phyloP scores from a whole-genome alignment of 2,888 invertebrate genomes.

The Cetonia aurata region DNA sequence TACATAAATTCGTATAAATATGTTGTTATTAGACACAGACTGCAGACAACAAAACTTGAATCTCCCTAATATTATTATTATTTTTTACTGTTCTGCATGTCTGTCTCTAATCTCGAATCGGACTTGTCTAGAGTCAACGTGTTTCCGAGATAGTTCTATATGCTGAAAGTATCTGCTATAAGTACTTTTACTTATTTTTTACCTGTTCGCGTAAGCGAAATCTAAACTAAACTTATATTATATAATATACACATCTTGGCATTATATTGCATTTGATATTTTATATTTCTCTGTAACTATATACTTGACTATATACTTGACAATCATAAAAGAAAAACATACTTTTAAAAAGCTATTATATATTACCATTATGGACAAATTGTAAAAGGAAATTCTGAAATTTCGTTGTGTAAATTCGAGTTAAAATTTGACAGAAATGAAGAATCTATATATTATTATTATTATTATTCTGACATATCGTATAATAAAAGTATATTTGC shows the following conservation, averaged over 20 bases:
- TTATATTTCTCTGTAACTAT: constrained; percentile 49
- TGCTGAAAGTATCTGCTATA: constrained; percentile 34
- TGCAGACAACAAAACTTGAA: constrained; percentile 30
- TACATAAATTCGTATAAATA: constrained; percentile 6
- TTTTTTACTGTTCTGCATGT: constrained; percentile 42
- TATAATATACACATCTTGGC: constrained; percentile 39
- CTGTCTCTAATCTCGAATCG: constrained; percentile 29
- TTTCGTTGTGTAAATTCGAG: constrained; percentile 41
- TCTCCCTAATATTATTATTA: constrained; percentile 29
- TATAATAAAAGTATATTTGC: constrained; percentile 64
- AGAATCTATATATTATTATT: constrained; percentile 34
- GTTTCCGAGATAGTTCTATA: constrained; percentile 37
- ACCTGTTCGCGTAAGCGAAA: constrained; percentile 33
- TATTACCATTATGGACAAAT: constrained; percentile 42
- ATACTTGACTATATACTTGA: constrained; percentile 62
- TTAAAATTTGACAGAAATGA: constrained; percentile 21
- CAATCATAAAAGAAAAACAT: constrained; percentile 63
- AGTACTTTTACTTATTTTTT: constrained; percentile 31
- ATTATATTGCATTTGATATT: constrained; percentile 37
- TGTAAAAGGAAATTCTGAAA: constrained; percentile 28
- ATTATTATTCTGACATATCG: constrained; percentile 55
- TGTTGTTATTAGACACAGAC: constrained; percentile 45
- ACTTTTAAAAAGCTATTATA: constrained; percentile 55
- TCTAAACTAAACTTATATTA: constrained; percentile 33
- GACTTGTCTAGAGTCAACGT: constrained; percentile 16